These are phyloP conservation scores for Heliocidaris tuberculata DNA, from an alignment of 35 echinoderm and acorn worm genomes.

Conservation along the genomic window DNA sequence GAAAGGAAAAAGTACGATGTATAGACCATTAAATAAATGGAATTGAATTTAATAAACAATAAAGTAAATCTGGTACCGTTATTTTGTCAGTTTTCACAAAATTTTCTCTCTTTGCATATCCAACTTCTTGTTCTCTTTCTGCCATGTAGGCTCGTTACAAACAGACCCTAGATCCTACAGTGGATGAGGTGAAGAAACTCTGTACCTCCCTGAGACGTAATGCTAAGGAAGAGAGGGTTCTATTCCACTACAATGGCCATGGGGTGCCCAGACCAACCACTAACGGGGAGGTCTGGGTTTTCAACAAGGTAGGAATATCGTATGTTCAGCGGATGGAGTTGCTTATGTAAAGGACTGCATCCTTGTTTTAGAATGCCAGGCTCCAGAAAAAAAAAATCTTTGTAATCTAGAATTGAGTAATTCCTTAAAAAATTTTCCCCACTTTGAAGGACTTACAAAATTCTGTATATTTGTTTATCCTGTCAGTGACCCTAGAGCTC, in stretches of 20 bases:
- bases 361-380: too few relatives aligned
- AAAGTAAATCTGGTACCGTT: too few relatives aligned
- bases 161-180: constrained; percentile 90
- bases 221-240: constrained; percentile 95
- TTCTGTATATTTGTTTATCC: too few relatives aligned
- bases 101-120: too few relatives aligned
- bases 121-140: background rate
- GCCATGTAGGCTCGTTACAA: constrained; percentile 86
- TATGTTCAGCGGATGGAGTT: background rate
- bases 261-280: constrained; percentile 94
- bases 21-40: too few relatives aligned
- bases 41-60: too few relatives aligned
- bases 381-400: background rate
- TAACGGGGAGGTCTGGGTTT: constrained; percentile 99
- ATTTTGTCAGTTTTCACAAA: too few relatives aligned
- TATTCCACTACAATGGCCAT: constrained; percentile 98
- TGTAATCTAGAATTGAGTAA: background rate
- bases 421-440: too few relatives aligned
- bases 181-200: constrained; percentile 97
- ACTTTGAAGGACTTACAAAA: too few relatives aligned
- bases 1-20: too few relatives aligned
- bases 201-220: constrained; percentile 92
- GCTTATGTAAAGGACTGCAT: background rate
- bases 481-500: too few relatives aligned
- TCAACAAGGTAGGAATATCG: constrained; percentile 76